A percentile compares a stretch with the other conserved stretches of the same genome.
Conservation (phyloP, 2,797 vertebrate genomes). For the Tangara arthus region DNA sequence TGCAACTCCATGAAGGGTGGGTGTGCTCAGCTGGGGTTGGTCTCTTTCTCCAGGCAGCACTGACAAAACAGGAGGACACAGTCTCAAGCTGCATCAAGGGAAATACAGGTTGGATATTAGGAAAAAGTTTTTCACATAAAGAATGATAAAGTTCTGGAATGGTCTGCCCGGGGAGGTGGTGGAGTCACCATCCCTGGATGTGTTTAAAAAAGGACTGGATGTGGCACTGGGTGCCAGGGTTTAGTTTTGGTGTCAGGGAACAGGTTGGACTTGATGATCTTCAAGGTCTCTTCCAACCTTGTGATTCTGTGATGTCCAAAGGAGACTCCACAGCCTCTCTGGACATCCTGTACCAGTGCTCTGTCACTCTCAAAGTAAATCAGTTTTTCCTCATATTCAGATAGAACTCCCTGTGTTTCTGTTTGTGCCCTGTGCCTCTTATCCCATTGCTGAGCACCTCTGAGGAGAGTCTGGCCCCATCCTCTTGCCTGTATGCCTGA, state of each 20-base stretch:
- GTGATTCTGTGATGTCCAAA: not conserved
- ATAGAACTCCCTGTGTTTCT: not conserved
- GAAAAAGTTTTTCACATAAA: too few species aligned
- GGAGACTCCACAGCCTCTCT: not conserved
- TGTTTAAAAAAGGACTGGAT: too few species aligned
- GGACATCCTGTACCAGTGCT: not conserved
- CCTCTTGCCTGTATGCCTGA: not conserved
- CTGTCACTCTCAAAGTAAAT: not conserved
- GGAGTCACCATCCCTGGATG: too few species aligned
- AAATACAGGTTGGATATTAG: too few species aligned
- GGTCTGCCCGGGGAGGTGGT: rapidly evolving
- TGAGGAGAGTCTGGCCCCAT: not conserved
- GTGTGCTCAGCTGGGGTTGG: too few species aligned
- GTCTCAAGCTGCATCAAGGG: too few species aligned
- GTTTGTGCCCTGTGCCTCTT: not conserved
- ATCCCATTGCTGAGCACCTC: not conserved
- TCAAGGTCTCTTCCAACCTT: not conserved
- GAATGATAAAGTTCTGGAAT: too few species aligned
- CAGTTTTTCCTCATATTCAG: not conserved
- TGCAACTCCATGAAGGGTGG: too few species aligned
- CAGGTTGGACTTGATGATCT: not conserved
- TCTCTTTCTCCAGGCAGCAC: too few species aligned
- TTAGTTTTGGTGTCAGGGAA: not conserved
- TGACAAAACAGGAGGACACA: too few species aligned
- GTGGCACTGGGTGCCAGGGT: not conserved